Evolutionary conservation across 2,113 vertebrate species (phyloP), one percentile per base, ranked within the genome.

Genomic region (Centrocercus urophasianus): DNA sequence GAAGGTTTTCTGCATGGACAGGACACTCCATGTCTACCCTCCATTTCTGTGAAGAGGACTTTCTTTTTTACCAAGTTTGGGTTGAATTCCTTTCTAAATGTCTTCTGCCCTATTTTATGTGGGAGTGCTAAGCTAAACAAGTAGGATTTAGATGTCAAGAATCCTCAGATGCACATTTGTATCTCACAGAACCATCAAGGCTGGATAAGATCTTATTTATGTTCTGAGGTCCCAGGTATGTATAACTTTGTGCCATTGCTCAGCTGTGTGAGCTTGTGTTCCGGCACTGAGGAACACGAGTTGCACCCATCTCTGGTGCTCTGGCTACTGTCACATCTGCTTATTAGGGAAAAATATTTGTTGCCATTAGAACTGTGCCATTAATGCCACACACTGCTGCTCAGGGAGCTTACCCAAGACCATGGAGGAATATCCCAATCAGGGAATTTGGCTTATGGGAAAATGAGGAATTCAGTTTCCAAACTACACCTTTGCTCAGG

Each of bases 61-160:
- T 48, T 59, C 20, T n/a, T 48, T 45, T 63, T 52, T 89, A 61
- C 50, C 50, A 76, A 76, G 0, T 76, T 83, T 42, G 40, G 16
- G n/a, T 63, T 83, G 56, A 34, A 74, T 88, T 88, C 65, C n/a
- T 78, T 86, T 79, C 57, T 36, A 67, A 25, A 19, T 52, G 32
- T 22, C 22, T 75, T 73, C 71, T 85, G 54, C 43, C 48, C 50
- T 91, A 63, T 60, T 91, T 96, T 89, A 61, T 63, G 32, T 36
- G 38, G 30, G 86, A 73, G 28, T 20, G 61, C 24, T 63, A 48
- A 56, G 70, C n/a, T 89, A 82, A 91, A 78, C 64, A 82, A 89
- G 86, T 30, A 69, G 34, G 57, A 79, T 85, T 79, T 85, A 85
- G 43, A 54, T 40, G 2, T 73, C 43, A 79, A 70, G 40, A 92